Evolutionary conservation across 2,113 vertebrate species (phyloP).

Genomic region (Silurus asotus): DNA sequence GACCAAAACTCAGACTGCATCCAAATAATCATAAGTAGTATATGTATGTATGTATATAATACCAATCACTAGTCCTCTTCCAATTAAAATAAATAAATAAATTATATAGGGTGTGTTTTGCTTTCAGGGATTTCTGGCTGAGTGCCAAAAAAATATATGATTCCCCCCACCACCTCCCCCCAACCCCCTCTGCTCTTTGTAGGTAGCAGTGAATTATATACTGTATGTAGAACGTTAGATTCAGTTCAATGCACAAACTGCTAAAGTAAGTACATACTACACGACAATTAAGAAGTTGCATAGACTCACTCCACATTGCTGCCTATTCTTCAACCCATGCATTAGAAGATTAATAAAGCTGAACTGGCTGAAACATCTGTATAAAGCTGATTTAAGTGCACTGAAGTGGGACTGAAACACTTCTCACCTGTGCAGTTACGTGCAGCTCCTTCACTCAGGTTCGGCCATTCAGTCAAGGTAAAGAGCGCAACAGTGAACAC

Average conservation of each 20-base stretch:
- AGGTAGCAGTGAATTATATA: no score
- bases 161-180: no score
- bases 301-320: not conserved
- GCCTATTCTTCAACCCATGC: not conserved
- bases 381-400: no score
- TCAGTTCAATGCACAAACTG: not conserved
- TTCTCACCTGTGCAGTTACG: slow-evolving; percentile 52
- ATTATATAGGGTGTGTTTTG: no score
- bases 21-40: not conserved
- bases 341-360: no score
- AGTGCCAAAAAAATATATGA: no score
- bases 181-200: no score
- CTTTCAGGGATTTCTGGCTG: no score
- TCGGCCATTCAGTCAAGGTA: slow-evolving; percentile 41
- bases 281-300: not conserved
- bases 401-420: not conserved
- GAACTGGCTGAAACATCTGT: not conserved
- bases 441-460: slow-evolving; percentile 11
- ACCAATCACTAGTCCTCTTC: no score
- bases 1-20: not conserved
- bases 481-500: slow-evolving; percentile 16
- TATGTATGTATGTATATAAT: no score
- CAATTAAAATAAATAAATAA: no score
- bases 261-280: no score
- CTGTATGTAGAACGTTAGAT: not conserved